These are phyloP conservation scores for Lepetodrilus schrolli DNA, from an alignment of 2,888 invertebrate species.

Conservation along the genomic window DNA sequence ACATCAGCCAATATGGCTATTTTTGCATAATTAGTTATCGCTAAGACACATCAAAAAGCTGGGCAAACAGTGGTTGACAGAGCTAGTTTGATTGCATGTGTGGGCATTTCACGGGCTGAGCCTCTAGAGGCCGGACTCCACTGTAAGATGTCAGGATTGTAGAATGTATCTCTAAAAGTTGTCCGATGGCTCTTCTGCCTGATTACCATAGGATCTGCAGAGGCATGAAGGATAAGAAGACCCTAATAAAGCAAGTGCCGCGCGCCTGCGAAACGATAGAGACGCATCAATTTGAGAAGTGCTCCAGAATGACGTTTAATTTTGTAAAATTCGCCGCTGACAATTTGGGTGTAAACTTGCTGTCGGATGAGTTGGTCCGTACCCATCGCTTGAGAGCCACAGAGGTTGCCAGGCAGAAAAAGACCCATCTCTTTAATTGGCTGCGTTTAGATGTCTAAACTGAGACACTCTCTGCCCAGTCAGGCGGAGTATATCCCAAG, in stretches of 20 bases:
- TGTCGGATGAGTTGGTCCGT: background rate
- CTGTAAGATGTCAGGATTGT: slow-evolving; percentile 13
- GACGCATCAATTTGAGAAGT: slow-evolving; percentile 21
- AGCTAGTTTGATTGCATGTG: background rate
- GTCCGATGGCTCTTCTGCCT: slow-evolving; percentile 3
- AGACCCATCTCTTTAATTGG: slow-evolving; percentile 28
- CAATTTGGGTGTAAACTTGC: slow-evolving; percentile 27
- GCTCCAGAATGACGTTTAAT: slow-evolving; percentile 28
- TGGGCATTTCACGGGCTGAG: background rate
- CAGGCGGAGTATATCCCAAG: background rate
- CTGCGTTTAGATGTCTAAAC: slow-evolving; percentile 5
- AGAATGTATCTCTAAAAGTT: slow-evolving; percentile 15
- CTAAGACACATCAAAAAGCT: background rate
- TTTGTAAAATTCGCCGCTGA: slow-evolving; percentile 18
- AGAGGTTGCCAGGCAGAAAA: slow-evolving; percentile 14
- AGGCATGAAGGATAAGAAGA: slow-evolving; percentile 2
- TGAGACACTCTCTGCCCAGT: slow-evolving; percentile 12
- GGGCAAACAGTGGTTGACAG: slow-evolving; percentile 16
- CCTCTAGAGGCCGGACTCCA: background rate
- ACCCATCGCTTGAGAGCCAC: slow-evolving; percentile 2
- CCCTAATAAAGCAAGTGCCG: slow-evolving; percentile 19
- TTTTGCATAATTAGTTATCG: slow-evolving; percentile 6
- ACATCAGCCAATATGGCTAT: slow-evolving; percentile 15
- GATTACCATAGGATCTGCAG: slow-evolving; percentile 5
- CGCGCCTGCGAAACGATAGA: slow-evolving; percentile 18